Conservation (phyloP, 2,888 invertebrate genomes). For the Scaptomyza parva region DNA sequence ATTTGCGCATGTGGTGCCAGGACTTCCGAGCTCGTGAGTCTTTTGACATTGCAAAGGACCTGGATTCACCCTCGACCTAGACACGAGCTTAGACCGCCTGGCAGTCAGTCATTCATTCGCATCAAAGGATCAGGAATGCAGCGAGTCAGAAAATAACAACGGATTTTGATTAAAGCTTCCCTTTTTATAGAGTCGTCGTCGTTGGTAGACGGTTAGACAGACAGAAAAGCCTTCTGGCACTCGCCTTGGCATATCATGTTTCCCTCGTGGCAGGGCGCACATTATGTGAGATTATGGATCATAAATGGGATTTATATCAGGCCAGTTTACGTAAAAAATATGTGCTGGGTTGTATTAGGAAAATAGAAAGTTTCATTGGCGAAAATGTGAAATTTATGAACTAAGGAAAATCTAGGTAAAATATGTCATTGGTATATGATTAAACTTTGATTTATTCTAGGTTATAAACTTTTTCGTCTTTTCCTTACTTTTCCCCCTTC, state of each 20-base stretch:
- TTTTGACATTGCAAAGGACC: constrained; percentile 17
- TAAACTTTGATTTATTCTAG: neutral
- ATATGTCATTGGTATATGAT: neutral
- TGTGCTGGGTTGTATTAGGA: constrained; percentile 1
- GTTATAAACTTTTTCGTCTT: neutral
- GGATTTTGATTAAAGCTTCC: constrained; percentile 85
- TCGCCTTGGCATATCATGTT: constrained; percentile 66
- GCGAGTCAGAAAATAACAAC: constrained; percentile 87
- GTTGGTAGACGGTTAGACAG: constrained; percentile 6
- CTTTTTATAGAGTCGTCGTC: constrained; percentile 81
- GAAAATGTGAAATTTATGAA: constrained; percentile 13
- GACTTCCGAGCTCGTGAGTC: constrained; percentile 20
- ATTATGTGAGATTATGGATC: constrained; percentile 84
- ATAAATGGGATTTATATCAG: constrained; percentile 84
- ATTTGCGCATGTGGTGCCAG: constrained; percentile 75
- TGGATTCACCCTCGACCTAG: constrained; percentile 64
- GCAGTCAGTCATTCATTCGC: constrained; percentile 76
- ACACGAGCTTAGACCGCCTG: constrained; percentile 29
- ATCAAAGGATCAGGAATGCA: constrained; percentile 86
- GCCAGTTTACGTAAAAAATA: constrained; percentile 48
- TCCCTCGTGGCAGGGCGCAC: constrained; percentile 76
- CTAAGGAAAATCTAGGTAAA: neutral
- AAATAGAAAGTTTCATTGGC: constrained; percentile 29
- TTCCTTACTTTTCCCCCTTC: neutral
- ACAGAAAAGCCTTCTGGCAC: constrained; percentile 23